Percentiles rank a stretch among this genome's conserved stretches.
These are phyloP conservation scores for Tragelaphus eurycerus DNA, from an alignment of 2,797 vertebrate genomes.

Conservation along the genomic window DNA sequence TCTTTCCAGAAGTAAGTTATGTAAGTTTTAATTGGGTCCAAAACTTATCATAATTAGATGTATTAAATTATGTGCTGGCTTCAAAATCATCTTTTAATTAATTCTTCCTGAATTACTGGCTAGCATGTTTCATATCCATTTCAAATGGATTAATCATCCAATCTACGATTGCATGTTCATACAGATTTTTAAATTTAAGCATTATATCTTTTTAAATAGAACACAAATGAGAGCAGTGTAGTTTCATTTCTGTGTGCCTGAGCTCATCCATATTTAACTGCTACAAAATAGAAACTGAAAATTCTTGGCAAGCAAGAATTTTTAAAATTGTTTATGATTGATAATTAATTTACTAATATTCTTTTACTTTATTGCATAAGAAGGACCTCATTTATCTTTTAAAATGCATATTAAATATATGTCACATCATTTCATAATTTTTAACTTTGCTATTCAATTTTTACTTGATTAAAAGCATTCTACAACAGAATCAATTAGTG, in stretches of 20 bases:
- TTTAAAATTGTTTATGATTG: background rate
- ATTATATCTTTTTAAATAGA: slow-evolving; percentile 40
- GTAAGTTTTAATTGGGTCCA: slow-evolving; percentile 52
- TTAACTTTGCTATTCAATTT: slow-evolving; percentile 32
- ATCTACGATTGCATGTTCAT: slow-evolving; percentile 44
- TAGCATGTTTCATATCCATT: slow-evolving; percentile 47
- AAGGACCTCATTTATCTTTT: slow-evolving; percentile 27
- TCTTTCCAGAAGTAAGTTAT: slow-evolving; percentile 29
- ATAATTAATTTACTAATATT: slow-evolving; percentile 22
- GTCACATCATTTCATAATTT: slow-evolving; percentile 10
- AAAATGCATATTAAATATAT: background rate
- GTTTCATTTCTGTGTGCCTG: background rate
- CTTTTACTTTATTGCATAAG: background rate
- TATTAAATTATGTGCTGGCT: slow-evolving; percentile 53
- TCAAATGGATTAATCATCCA: slow-evolving; percentile 56
- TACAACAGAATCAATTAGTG: background rate
- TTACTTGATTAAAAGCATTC: slow-evolving; percentile 16
- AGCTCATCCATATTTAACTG: slow-evolving; percentile 19
- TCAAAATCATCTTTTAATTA: slow-evolving; percentile 66
- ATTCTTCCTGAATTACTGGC: slow-evolving; percentile 48
- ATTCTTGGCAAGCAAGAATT: background rate
- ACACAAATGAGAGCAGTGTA: background rate
- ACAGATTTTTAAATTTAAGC: slow-evolving; percentile 44
- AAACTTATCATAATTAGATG: slow-evolving; percentile 54
- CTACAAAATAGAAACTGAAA: slow-evolving; percentile 30